Conservation (phyloP, 2,113 vertebrate species). For the Oryctolagus cuniculus region mOryCun1.1 NC_091444.1:52690001-52690500, state of each 20-base stretch:
- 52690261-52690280: neutral
- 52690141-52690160: rapidly evolving
- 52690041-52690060: neutral
- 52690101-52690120: neutral
- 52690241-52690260: neutral
- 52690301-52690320: neutral
- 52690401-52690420: neutral
- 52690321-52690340: neutral
- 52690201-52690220: neutral
- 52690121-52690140: rapidly evolving
- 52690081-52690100: neutral
- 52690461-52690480: neutral
- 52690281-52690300: neutral
- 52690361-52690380: neutral
- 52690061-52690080: neutral
- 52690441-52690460: rapidly evolving
- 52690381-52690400: neutral
- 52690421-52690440: rapidly evolving
- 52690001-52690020: neutral
- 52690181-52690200: neutral
- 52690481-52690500: slow-evolving; percentile 93
- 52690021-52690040: neutral
- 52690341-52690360: neutral
- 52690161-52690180: too few species aligned
- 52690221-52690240: neutral